Base-by-base conservation (phyloP, 2,113 vertebrate genomes). In the Phoxinus phoxinus region DNA sequence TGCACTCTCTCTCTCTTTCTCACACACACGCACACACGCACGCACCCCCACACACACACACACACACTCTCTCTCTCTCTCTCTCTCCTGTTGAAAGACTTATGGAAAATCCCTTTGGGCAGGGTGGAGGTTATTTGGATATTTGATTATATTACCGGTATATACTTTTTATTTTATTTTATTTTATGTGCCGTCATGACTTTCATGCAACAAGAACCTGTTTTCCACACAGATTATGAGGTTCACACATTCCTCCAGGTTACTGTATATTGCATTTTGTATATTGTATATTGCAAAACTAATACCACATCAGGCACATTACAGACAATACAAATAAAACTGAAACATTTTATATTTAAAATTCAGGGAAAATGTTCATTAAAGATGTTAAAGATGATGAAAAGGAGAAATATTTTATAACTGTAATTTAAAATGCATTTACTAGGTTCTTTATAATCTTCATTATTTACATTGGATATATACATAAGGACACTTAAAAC, bases 101-200 rank as follows among this genome's bases (percentile, higher is more conserved):
- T 35, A 81, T 59, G 32, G 30, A 79, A 80, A 27, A 80, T 17
- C 77, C 87, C 87, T 46, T 37, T 78, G 87, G 84, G 69, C 69
- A 77, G 53, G 79, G 53, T 61, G 35, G 77, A 75, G 79, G 75
- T 27, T 90, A 88, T 89, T 89, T 85, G 67, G 73, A 88, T 87
- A 85, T 58, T 89, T 87, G 56, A 88, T 89, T 69, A 89, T 30
- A 37, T n/a, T n/a, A n/a, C n/a, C n/a, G n/a, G n/a, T n/a, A n/a
- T n/a, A n/a, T n/a, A n/a, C n/a, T 88, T 86, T 19, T 59, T 84
- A 83, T 80, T 85, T 2, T 2, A 8, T 41, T 56, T 85, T 84
- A 69, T 53, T 83, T 51, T 84, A 78, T 81, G 37, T 53, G 80
- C 77, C 58, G 65, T 2, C 32, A 67, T 41, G 56, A 82, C 77